Conservation (phyloP, 2,888 invertebrate genomes). For the Chrysolina americana region DNA sequence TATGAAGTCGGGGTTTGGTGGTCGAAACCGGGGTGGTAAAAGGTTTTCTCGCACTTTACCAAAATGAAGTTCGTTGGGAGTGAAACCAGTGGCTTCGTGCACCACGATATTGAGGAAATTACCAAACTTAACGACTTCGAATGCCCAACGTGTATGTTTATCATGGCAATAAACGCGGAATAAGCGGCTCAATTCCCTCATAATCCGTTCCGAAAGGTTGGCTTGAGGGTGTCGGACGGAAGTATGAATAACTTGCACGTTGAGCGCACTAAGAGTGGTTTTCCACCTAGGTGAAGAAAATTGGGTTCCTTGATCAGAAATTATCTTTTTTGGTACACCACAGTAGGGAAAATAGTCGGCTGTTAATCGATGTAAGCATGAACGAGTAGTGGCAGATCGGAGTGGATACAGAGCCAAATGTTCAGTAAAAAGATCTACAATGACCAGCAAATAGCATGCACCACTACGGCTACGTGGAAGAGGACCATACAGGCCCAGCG, state of each 20-base stretch:
- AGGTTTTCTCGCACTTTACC: background rate
- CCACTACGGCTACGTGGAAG: no score
- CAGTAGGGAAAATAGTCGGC: no score
- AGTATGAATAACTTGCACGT: conserved; percentile 1
- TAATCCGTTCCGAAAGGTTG: background rate
- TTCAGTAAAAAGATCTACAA: background rate
- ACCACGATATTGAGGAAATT: conserved; percentile 2
- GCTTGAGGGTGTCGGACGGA: conserved; percentile 5
- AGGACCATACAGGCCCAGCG: no score
- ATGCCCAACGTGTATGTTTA: conserved; percentile 13
- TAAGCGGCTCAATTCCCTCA: background rate
- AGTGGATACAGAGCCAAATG: no score
- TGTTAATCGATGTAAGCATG: no score
- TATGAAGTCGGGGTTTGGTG: background rate
- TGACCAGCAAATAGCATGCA: background rate
- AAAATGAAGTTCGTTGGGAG: conserved; percentile 14
- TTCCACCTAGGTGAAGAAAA: conserved; percentile 13
- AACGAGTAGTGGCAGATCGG: no score
- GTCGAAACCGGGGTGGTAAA: background rate
- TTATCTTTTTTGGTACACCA: background rate
- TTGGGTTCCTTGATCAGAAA: conserved; percentile 7
- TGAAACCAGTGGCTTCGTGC: conserved; percentile 7
- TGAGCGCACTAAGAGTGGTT: background rate
- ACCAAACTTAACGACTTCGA: conserved; percentile 11
- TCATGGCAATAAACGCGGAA: conserved; percentile 13